Evolutionary conservation across 2,113 vertebrate species (phyloP).

Genomic region (Entelurus aequoreus): DNA sequence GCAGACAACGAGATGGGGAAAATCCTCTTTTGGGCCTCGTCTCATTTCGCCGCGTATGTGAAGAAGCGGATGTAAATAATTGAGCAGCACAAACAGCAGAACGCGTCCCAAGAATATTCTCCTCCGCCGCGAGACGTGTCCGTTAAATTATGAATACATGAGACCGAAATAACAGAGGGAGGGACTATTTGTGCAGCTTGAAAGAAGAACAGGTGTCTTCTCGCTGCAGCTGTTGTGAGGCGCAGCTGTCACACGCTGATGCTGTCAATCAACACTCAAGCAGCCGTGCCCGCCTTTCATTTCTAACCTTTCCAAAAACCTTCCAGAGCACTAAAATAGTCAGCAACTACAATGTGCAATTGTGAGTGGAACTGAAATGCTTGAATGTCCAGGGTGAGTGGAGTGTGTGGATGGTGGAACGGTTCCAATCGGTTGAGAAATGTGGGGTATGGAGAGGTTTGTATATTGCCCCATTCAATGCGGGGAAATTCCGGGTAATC

Average conservation of each 20-base stretch:
- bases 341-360: too few relatives aligned
- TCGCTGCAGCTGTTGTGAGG: conserved; percentile 25
- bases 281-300: too few relatives aligned
- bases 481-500: too few relatives aligned
- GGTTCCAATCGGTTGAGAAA: too few relatives aligned
- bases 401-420: too few relatives aligned
- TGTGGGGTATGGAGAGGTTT: too few relatives aligned
- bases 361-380: too few relatives aligned
- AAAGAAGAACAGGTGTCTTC: conserved; percentile 21
- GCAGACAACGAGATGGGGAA: conserved; percentile 24
- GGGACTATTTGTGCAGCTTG: conserved; percentile 19
- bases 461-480: too few relatives aligned
- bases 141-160: conserved; percentile 61
- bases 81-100: conserved; percentile 58
- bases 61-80: conserved; percentile 53
- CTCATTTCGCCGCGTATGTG: conserved; percentile 49
- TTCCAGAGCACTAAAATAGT: too few relatives aligned
- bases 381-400: too few relatives aligned
- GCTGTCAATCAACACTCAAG: conserved; percentile 29
- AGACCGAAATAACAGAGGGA: conserved; percentile 44
- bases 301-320: too few relatives aligned
- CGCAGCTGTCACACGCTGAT: conserved; percentile 19
- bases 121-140: conserved; percentile 46
- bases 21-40: conserved; percentile 44
- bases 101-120: conserved; percentile 45